phyloP scores from a whole-genome alignment of 2,113 vertebrate species.

The Acinonyx jubatus region DNA sequence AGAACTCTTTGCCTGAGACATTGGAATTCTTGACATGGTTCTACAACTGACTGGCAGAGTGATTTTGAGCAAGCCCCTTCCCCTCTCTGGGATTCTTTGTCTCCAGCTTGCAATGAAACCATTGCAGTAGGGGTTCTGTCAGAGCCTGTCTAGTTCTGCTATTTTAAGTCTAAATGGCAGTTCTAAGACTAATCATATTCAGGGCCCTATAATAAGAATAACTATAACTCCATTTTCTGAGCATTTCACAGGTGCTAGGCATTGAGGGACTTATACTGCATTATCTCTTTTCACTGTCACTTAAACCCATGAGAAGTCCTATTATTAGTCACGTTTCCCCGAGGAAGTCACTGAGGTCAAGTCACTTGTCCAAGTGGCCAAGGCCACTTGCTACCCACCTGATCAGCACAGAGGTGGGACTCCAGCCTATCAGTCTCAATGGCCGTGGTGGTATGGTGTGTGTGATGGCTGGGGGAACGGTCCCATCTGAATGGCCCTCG shows the following conservation, averaged over 20 bases:
- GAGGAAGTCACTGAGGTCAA: not conserved
- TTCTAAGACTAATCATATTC: not conserved
- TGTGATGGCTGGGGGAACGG: not conserved
- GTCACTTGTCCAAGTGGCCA: not conserved
- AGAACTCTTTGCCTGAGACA: not conserved
- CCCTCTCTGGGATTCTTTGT: not conserved
- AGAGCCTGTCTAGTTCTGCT: not conserved
- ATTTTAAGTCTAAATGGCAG: not conserved
- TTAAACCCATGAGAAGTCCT: not conserved
- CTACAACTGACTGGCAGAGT: not conserved
- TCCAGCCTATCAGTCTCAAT: not conserved
- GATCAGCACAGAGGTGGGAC: not conserved
- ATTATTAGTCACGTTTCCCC: not conserved
- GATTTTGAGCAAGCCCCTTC: not conserved
- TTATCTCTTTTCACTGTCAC: not conserved
- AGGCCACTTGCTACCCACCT: not conserved
- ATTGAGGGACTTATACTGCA: not conserved
- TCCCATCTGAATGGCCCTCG: not conserved
- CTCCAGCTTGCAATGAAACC: not conserved
- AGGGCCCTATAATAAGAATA: not conserved
- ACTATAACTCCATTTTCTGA: not conserved
- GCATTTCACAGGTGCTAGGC: not conserved
- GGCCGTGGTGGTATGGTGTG: too few relatives aligned
- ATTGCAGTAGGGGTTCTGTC: not conserved
- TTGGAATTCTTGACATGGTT: not conserved